Conservation (phyloP, 2,113 vertebrate species). For the Apteryx mantelli region DNA sequence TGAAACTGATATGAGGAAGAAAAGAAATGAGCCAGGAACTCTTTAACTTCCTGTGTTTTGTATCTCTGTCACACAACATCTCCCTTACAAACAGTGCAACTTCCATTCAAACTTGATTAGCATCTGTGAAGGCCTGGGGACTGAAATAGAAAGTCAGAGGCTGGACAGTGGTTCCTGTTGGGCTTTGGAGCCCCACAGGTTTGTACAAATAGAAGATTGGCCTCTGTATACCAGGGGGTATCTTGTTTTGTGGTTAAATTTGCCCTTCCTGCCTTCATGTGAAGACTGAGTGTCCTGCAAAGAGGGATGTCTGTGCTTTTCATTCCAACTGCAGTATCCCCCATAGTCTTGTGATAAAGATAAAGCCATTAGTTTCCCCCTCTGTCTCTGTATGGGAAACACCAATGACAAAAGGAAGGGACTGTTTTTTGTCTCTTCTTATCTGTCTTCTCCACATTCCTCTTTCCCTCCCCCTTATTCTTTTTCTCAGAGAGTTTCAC, state of each 20-base stretch:
- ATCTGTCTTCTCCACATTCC: neutral
- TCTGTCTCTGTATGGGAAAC: neutral
- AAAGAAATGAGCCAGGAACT: neutral
- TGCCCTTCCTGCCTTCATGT: neutral
- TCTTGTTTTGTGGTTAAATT: neutral
- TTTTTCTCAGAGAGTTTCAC: conserved; percentile 7
- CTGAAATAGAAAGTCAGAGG: neutral
- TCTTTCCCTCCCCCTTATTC: neutral
- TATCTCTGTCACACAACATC: neutral
- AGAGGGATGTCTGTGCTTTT: neutral
- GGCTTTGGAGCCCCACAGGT: neutral
- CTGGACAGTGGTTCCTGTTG: neutral
- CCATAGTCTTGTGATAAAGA: neutral
- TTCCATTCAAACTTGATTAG: neutral
- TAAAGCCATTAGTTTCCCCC: neutral
- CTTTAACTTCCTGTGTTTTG: neutral
- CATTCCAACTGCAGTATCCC: neutral
- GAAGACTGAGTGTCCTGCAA: neutral
- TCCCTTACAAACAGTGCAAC: neutral
- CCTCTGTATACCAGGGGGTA: neutral
- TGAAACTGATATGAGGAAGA: neutral
- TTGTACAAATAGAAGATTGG: neutral
- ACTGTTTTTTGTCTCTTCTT: neutral
- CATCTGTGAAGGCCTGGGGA: neutral
- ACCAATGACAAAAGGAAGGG: neutral